Conservation (phyloP, 30 jellyfish, hydroid and myxozoan species). For the Catostylus mosaicus region DNA sequence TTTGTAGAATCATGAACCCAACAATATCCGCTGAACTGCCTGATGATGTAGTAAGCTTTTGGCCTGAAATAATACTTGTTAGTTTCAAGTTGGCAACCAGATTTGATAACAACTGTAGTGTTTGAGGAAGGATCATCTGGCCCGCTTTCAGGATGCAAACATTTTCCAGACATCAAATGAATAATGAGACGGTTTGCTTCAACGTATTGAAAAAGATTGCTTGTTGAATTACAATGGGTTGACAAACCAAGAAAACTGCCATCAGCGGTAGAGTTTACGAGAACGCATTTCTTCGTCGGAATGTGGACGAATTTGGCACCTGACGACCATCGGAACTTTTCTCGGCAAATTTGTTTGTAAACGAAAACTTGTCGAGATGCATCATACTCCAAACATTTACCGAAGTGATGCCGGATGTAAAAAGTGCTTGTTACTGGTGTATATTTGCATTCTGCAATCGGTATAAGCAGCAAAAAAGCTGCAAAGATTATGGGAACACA, state of each 20-base stretch:
- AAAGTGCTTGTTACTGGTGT: background rate
- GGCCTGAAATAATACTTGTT: conserved; percentile 34
- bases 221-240: conserved; percentile 28
- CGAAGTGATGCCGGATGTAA: conserved; percentile 37
- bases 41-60: conserved; percentile 32
- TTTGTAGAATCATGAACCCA: conserved; percentile 14
- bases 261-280: conserved; percentile 14
- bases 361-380: conserved; percentile 33
- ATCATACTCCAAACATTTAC: conserved; percentile 30
- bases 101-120: conserved; percentile 3
- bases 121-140: conserved; percentile 4
- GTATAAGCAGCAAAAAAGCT: background rate
- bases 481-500: too few relatives aligned
- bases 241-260: conserved; percentile 31
- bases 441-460: background rate
- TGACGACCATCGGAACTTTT: conserved; percentile 46
- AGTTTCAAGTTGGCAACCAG: background rate
- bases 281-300: conserved; percentile 49
- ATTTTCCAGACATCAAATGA: conserved; percentile 40
- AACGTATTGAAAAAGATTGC: conserved; percentile 41
- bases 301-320: conserved; percentile 48
- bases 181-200: conserved; percentile 4
- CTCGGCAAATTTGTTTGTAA: conserved; percentile 30
- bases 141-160: conserved; percentile 33
- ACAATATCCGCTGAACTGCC: conserved; percentile 34